Evolutionary conservation across 2,888 invertebrate species (phyloP).

Genomic region (Apocheima hispidaria): DNA sequence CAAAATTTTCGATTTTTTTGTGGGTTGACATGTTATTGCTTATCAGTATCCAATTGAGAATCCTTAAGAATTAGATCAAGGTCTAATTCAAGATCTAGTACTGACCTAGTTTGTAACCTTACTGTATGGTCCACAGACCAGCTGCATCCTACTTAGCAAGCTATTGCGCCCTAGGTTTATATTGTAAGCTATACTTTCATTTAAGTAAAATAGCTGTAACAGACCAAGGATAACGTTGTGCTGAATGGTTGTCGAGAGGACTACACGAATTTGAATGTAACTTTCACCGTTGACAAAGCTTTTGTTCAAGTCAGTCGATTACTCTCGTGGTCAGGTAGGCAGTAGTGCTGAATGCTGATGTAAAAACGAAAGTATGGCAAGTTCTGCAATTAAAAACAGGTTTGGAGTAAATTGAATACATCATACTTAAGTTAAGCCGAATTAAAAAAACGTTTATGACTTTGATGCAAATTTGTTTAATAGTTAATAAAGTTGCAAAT

Average conservation of each 20-base stretch:
- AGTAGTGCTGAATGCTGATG: conserved; percentile 9
- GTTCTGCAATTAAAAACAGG: conserved; percentile 2
- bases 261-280: conserved; percentile 25
- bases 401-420: not conserved
- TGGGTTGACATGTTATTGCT: no score
- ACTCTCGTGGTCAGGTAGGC: conserved; percentile 11
- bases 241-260: not conserved
- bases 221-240: not conserved
- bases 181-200: not conserved
- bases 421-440: not conserved
- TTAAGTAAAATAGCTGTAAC: not conserved
- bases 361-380: conserved; percentile 26
- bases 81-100: no score
- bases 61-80: no score
- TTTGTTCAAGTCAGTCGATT: conserved; percentile 14
- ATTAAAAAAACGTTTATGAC: not conserved
- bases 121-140: no score
- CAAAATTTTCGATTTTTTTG: no score
- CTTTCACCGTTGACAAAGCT: conserved; percentile 34
- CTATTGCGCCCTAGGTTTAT: no score
- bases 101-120: no score
- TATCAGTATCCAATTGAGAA: no score
- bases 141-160: no score
- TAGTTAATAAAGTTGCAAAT: no score
- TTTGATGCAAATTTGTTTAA: no score